A percentile compares a stretch with the other conserved stretches of the same genome.
These are phyloP conservation scores for Melitaea cinxia DNA, from an alignment of 1,140 invertebrate genomes.

Conservation along the genomic window DNA sequence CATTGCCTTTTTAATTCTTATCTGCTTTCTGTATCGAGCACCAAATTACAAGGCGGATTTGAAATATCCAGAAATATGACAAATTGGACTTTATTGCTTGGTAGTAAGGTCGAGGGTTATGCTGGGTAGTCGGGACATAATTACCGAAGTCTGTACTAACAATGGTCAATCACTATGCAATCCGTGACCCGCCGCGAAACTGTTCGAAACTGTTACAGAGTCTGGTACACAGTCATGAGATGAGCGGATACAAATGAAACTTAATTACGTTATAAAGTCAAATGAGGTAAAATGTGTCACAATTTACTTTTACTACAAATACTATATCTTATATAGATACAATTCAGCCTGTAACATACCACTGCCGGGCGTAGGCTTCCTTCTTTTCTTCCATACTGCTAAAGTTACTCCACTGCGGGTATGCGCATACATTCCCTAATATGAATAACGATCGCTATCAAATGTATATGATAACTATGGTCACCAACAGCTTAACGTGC, in stretches of 20 bases:
- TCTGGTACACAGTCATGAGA: background rate
- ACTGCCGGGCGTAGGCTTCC: too few relatives aligned
- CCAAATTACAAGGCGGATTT: constrained; percentile 36
- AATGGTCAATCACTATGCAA: constrained; percentile 54
- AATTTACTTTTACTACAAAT: too few relatives aligned
- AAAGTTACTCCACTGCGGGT: too few relatives aligned
- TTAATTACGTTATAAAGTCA: background rate
- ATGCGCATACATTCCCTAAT: too few relatives aligned
- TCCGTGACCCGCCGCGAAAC: constrained; percentile 38
- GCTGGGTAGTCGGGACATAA: constrained; percentile 22
- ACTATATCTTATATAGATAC: too few relatives aligned
- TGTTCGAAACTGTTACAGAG: constrained; percentile 22
- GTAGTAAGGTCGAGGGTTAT: background rate
- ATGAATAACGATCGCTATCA: too few relatives aligned
- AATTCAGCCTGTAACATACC: too few relatives aligned
- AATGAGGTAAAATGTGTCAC: too few relatives aligned
- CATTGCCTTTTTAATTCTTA: constrained; percentile 45
- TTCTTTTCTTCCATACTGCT: too few relatives aligned
- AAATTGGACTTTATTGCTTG: constrained; percentile 13
- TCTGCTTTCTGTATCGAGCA: constrained; percentile 39
- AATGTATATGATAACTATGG: too few relatives aligned
- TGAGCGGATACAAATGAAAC: too few relatives aligned
- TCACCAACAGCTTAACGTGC: too few relatives aligned
- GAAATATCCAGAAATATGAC: background rate
- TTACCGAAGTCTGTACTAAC: constrained; percentile 41